Evolutionary conservation across 1,140 invertebrate species (phyloP).

Genomic region (Meloidogyne exigua): DNA sequence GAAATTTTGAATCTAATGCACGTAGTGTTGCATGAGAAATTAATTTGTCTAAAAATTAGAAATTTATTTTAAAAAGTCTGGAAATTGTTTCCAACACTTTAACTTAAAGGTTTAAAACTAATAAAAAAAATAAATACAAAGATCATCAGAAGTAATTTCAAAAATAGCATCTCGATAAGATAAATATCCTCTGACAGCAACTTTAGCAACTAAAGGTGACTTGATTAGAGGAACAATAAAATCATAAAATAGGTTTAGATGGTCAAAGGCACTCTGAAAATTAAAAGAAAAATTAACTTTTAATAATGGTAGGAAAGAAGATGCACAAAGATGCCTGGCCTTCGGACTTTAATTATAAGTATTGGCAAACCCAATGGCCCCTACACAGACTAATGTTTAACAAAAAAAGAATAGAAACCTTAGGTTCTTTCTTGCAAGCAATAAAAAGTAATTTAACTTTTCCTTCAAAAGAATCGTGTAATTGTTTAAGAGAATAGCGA

Average conservation of each 20-base stretch:
- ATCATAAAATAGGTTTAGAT: slow-evolving; percentile 47
- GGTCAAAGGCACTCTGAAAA: slow-evolving; percentile 21
- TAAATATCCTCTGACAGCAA: slow-evolving; percentile 69
- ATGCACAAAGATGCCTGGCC: too few species aligned
- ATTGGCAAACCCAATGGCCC: too few species aligned
- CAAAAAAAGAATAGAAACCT: too few species aligned
- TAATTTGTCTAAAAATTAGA: slow-evolving; percentile 66
- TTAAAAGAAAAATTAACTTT: background rate
- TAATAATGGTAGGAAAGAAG: too few species aligned
- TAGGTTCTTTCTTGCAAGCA: slow-evolving; percentile 41
- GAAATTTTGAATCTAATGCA: slow-evolving; percentile 76
- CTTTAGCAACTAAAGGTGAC: slow-evolving; percentile 65
- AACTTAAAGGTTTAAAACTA: background rate
- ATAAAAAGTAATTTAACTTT: slow-evolving; percentile 32
- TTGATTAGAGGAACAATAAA: slow-evolving; percentile 63
- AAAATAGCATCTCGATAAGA: slow-evolving; percentile 54
- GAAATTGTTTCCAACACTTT: slow-evolving; percentile 12
- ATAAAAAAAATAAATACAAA: slow-evolving; percentile 63
- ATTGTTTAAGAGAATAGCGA: slow-evolving; percentile 28
- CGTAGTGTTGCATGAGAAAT: slow-evolving; percentile 74
- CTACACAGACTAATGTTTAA: too few species aligned
- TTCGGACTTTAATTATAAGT: too few species aligned
- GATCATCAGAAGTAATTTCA: slow-evolving; percentile 33
- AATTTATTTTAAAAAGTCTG: slow-evolving; percentile 63
- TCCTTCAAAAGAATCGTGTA: slow-evolving; percentile 36